These are phyloP conservation scores for Acheta domesticus DNA, from an alignment of 2,888 invertebrate genomes.

Conservation along the genomic window DNA sequence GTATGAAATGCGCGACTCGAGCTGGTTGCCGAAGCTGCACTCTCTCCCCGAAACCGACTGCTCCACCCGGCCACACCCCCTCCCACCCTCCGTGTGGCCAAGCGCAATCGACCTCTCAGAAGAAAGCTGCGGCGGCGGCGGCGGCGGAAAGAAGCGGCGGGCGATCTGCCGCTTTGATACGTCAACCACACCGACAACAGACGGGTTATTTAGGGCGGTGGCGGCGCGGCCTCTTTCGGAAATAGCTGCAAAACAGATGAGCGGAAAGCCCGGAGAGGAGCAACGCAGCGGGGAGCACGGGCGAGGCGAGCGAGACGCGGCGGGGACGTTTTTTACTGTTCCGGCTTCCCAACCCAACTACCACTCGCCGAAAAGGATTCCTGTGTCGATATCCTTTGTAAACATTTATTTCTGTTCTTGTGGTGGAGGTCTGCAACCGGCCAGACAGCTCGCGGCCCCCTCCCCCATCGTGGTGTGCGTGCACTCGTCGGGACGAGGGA, in stretches of 20 bases:
- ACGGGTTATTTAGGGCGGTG: not conserved
- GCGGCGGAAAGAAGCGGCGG: not conserved
- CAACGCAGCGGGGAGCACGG: no score
- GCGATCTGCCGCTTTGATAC: slow-evolving; percentile 9
- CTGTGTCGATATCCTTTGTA: slow-evolving; percentile 18
- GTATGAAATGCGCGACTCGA: no score
- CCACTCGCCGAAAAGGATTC: not conserved
- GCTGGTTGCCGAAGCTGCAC: no score
- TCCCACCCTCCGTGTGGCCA: not conserved
- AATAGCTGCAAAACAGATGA: slow-evolving; percentile 9
- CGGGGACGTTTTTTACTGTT: no score
- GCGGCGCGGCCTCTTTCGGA: not conserved
- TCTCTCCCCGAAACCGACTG: not conserved
- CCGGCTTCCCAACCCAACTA: not conserved
- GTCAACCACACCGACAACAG: slow-evolving; percentile 18
- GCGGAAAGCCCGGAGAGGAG: not conserved
- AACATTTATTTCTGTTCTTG: slow-evolving; percentile 18
- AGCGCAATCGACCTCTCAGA: slow-evolving; percentile 18
- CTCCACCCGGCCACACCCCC: not conserved
- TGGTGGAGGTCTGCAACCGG: not conserved
- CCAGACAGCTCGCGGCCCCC: not conserved
- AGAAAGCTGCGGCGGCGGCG: not conserved
- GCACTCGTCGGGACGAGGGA: not conserved
- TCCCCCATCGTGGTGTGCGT: not conserved
- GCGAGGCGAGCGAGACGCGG: no score